Evolutionary conservation across 2,113 vertebrate species (phyloP).

Genomic region (Nibea coibor): DNA sequence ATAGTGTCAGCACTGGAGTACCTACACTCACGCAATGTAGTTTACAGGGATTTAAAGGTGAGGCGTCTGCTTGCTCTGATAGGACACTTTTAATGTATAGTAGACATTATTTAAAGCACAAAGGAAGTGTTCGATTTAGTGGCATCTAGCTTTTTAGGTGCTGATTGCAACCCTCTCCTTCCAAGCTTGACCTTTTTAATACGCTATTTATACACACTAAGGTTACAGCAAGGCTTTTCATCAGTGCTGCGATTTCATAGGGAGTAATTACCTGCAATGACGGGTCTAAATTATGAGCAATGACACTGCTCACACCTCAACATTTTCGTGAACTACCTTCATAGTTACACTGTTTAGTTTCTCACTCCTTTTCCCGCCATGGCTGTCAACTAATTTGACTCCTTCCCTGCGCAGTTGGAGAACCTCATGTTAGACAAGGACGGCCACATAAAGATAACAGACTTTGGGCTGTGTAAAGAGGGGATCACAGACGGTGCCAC

Average conservation of each 20-base stretch:
- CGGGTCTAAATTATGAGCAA: no score
- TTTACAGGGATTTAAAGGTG: conserved; percentile 97
- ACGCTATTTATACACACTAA: neutral
- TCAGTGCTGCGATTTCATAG: neutral
- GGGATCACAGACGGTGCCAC: conserved; percentile 98
- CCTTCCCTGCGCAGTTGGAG: conserved; percentile 87
- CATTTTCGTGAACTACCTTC: neutral
- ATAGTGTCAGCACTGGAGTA: conserved; percentile 96
- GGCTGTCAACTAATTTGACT: conserved; percentile 25
- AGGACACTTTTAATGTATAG: neutral
- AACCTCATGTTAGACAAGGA: conserved; percentile 99
- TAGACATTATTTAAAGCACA: neutral
- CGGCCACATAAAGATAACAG: conserved; percentile 98
- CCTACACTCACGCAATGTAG: conserved; percentile 93
- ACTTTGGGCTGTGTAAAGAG: conserved; percentile 98
- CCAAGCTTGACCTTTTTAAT: neutral
- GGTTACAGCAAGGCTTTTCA: neutral
- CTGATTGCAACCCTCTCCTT: no score
- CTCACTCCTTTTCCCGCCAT: neutral
- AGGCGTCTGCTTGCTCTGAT: neutral
- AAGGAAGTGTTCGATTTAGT: no score
- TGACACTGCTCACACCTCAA: no score
- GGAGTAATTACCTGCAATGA: neutral
- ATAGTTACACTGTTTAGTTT: neutral
- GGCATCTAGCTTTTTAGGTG: no score